A percentile compares a stretch with the other conserved stretches of the same genome.
phyloP scores from a whole-genome alignment of 2,113 vertebrate species.

The Pogonocichla stellata region DNA sequence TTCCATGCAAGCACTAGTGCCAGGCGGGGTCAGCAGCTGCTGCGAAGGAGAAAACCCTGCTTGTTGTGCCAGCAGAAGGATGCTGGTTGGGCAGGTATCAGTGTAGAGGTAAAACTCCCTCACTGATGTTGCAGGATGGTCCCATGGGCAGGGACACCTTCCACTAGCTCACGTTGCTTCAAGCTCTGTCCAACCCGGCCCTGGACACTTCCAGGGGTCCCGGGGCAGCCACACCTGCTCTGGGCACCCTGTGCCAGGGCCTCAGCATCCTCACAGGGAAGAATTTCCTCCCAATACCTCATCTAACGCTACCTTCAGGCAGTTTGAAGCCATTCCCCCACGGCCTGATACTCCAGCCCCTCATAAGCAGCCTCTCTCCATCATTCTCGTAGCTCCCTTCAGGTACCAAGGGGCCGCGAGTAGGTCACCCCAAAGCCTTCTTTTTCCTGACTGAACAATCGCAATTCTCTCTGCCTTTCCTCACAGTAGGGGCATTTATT shows the following conservation, averaged over 20 bases:
- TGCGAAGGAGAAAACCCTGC: neutral
- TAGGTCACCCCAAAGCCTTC: neutral
- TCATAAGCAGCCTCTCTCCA: neutral
- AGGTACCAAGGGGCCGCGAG: no score
- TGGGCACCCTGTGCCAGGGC: neutral
- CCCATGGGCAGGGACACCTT: neutral
- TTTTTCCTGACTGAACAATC: neutral
- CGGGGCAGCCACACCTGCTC: neutral
- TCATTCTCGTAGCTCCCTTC: neutral
- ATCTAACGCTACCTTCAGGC: neutral
- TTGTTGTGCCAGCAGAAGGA: neutral
- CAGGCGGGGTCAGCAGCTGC: neutral
- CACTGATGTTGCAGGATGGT: neutral
- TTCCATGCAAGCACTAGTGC: neutral
- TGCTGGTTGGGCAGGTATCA: neutral
- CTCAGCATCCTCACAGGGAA: neutral
- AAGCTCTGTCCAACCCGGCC: neutral
- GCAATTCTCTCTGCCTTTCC: neutral
- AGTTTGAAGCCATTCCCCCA: neutral
- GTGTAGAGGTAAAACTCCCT: neutral
- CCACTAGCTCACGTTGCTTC: neutral
- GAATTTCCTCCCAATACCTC: neutral
- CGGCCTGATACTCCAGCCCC: neutral
- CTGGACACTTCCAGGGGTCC: neutral
- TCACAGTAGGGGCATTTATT: neutral